Conservation (phyloP, 2,797 vertebrate genomes). For the Danio albolineatus region DNA sequence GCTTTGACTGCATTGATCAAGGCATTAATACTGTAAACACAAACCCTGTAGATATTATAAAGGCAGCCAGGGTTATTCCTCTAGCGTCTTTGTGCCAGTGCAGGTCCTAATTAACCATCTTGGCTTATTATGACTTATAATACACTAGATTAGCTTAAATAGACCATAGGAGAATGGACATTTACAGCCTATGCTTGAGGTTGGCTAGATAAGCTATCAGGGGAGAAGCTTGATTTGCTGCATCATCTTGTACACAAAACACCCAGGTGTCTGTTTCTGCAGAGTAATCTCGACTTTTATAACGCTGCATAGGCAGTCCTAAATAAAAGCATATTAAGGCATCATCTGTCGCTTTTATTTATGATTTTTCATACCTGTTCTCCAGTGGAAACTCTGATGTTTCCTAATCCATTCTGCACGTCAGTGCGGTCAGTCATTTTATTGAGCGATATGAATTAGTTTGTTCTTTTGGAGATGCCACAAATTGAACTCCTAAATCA, state of each 20-base stretch:
- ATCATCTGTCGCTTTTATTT: constrained; percentile 37
- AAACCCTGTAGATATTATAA: constrained; percentile 5
- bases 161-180: background rate
- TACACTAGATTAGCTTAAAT: constrained; percentile 13
- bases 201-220: constrained; percentile 10
- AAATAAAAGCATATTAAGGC: constrained; percentile 30
- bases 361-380: constrained; percentile 15
- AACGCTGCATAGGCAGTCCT: constrained; percentile 30
- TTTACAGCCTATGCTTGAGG: constrained; percentile 4
- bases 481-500: constrained; percentile 40
- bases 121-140: constrained; percentile 27
- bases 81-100: background rate
- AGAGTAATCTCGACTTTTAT: constrained; percentile 14
- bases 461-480: background rate
- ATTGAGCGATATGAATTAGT: background rate
- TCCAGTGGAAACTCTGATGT: constrained; percentile 1
- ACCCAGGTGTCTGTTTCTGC: constrained; percentile 34
- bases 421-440: background rate
- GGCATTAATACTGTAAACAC: constrained; percentile 11
- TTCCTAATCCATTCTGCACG: constrained; percentile 9
- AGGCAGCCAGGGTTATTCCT: constrained; percentile 6
- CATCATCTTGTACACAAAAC: constrained; percentile 38
- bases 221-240: constrained; percentile 36
- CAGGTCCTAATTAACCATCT: background rate
- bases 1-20: constrained; percentile 21